Percentiles rank a stretch among this genome's conserved stretches.
Evolutionary conservation across 92 coral and sea anemone genomes (phyloP).

Genomic region (Phenganax marumi): DNA sequence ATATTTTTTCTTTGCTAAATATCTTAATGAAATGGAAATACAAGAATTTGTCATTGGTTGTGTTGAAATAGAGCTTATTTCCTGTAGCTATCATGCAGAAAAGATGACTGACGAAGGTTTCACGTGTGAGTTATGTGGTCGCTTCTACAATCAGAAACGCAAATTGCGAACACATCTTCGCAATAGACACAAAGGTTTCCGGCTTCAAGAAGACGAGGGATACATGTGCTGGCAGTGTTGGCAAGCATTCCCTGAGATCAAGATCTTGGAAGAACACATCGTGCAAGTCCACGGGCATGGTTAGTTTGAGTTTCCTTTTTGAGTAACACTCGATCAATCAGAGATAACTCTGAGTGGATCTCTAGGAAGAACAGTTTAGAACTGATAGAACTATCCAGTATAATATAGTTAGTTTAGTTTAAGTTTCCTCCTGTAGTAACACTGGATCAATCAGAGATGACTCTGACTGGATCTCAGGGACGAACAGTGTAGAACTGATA

Average conservation of each 20-base stretch:
- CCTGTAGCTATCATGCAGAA: conserved; percentile 33
- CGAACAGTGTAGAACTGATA: neutral
- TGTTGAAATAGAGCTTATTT: neutral
- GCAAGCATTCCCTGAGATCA: conserved; percentile 45
- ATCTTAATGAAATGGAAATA: too few species aligned
- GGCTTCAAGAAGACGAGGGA: conserved; percentile 50
- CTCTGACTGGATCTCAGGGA: neutral
- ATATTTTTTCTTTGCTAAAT: too few species aligned
- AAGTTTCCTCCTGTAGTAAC: too few species aligned
- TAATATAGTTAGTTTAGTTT: too few species aligned
- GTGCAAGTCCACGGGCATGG: conserved; percentile 41
- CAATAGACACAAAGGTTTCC: conserved; percentile 47
- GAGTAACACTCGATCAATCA: neutral
- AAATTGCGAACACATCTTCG: conserved; percentile 39
- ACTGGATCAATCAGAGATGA: too few species aligned
- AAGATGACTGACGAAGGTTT: conserved; percentile 35
- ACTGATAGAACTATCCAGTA: neutral
- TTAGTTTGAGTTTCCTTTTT: neutral
- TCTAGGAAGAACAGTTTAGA: too few species aligned
- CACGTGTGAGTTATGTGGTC: conserved; percentile 41
- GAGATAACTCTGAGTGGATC: too few species aligned
- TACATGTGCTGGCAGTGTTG: conserved; percentile 49
- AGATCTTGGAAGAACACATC: conserved; percentile 42
- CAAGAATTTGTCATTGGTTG: neutral
- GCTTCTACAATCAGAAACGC: conserved; percentile 36